Evolutionary conservation across 2,113 vertebrate species (phyloP).

Genomic region (Callocephalon fimbriatum): DNA sequence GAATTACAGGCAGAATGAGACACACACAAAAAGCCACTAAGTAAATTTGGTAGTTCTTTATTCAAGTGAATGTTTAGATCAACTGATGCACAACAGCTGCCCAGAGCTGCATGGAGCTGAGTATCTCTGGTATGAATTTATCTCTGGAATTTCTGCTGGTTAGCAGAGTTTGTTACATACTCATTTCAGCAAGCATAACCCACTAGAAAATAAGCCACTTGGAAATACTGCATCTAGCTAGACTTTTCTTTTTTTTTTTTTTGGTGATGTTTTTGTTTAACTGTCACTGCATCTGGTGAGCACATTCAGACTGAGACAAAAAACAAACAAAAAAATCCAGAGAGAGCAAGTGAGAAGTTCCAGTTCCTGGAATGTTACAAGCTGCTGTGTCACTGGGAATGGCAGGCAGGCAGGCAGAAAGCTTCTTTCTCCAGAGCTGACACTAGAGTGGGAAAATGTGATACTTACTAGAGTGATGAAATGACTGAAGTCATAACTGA

Average conservation of each 20-base stretch:
- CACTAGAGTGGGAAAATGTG: conserved; percentile 67
- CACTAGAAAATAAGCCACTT: background rate
- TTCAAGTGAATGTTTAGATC: background rate
- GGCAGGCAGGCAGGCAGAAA: conserved; percentile 48
- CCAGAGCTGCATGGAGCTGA: background rate
- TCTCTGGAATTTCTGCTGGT: conserved; percentile 27
- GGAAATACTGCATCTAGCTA: background rate
- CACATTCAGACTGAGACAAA: conserved; percentile 3
- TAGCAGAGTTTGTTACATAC: background rate
- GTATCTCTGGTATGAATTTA: conserved; percentile 14
- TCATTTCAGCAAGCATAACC: conserved; percentile 13
- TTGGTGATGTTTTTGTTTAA: background rate
- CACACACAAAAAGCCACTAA: background rate
- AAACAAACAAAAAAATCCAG: background rate
- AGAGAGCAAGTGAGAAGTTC: conserved; percentile 40
- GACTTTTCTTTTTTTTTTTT: background rate
- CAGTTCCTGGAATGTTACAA: conserved; percentile 51
- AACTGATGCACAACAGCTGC: background rate
- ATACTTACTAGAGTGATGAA: conserved; percentile 33
- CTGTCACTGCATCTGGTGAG: conserved; percentile 66
- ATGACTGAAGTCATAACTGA: background rate
- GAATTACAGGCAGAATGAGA: background rate
- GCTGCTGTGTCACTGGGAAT: conserved; percentile 74
- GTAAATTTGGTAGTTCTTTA: background rate
- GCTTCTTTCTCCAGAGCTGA: background rate